Percentiles rank a stretch among this genome's conserved stretches.
phyloP scores from a whole-genome alignment of 1,140 invertebrate species.

The Bombus affinis region DNA sequence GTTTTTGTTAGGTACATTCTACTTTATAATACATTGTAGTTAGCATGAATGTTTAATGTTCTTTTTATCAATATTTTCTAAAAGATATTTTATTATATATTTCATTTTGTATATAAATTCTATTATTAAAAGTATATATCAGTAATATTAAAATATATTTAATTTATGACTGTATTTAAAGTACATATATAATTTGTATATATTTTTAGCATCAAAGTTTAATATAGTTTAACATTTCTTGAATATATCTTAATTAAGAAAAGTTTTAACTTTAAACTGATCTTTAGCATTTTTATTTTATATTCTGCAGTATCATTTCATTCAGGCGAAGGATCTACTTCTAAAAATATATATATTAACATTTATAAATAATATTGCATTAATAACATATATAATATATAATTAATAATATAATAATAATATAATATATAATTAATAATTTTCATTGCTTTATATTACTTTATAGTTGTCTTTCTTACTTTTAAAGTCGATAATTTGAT shows the following conservation, averaged over 20 bases:
- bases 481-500: neutral
- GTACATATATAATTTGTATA: neutral
- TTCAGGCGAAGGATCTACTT: neutral
- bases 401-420: too few relatives aligned
- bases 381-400: neutral
- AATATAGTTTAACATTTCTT: neutral
- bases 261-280: neutral
- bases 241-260: neutral
- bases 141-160: neutral
- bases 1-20: neutral
- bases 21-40: neutral
- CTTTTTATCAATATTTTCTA: neutral
- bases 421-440: too few relatives aligned
- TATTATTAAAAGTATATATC: neutral
- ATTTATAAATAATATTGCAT: neutral
- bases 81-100: neutral
- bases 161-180: neutral
- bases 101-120: neutral
- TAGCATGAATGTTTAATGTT: constrained; percentile 17
- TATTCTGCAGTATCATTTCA: neutral
- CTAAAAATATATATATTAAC: neutral
- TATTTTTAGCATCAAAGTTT: neutral
- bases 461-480: neutral
- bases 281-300: neutral
- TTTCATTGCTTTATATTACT: too few relatives aligned